Base-by-base conservation (phyloP, 2,113 vertebrate genomes). In the Pachycephala philippinensis region DNA sequence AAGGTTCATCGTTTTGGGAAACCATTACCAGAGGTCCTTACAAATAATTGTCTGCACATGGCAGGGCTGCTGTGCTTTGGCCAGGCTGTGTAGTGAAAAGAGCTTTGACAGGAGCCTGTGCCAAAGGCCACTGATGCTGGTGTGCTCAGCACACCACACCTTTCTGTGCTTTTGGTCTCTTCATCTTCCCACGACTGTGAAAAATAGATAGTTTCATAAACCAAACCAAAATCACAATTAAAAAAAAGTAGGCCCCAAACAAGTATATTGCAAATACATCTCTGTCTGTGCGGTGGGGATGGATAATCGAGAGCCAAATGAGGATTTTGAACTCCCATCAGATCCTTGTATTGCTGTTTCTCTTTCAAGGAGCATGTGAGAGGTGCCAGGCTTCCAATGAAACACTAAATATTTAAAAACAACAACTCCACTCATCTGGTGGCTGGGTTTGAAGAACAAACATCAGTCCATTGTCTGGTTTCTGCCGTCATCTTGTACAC, bases 391-490 rank as follows among this genome's bases (percentile, higher is more conserved):
- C 78, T 66, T 87, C 57, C 81, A 84, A 79, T 0, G 0, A 93
- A 94, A 69, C 56, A 60, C 40, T 57, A 96, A 94, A 92, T 83
- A 87, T 74, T 88, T 89, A 60, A 93, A 95, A 90, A 54, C 74
- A 94, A 83, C 50, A 47, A 19, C 53, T 60, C n/a, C 68, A 53
- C 44, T 94, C 87, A 71, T 81, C 33, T 90, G 53, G 35, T 71
- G 85, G 35, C 35, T 90, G 47, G 33, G 16, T 79, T 91, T 88
- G 45, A 95, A 95, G 71, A 83, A 61, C 80, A 95, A 95, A 91
- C 84, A 92, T 66, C 82, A 85, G 56, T 47, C 50, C 66, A 78
- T 95, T 95, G 90, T 95, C 92, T 96, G 84, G 60, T 33, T 92
- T 94, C 78, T 88, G 45, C 72, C 8, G 0, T 88, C 75, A 75